Percentiles rank a stretch among this genome's conserved stretches.
These are phyloP conservation scores for Andrena minutula DNA, from an alignment of 2,888 invertebrate species.

Conservation along the genomic window DNA sequence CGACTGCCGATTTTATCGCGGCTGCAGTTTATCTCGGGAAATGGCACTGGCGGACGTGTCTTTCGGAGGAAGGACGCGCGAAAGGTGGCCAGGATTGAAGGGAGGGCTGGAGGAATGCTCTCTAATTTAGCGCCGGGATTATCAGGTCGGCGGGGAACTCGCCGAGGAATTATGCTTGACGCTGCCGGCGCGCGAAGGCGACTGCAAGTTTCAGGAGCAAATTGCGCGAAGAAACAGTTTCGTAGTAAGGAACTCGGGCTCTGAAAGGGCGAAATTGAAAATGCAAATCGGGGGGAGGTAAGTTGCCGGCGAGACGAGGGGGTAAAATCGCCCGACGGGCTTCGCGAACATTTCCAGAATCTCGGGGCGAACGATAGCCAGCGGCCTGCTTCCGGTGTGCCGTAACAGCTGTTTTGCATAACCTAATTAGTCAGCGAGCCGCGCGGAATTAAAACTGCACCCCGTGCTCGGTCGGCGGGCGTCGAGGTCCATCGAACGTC, in stretches of 20 bases:
- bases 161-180: too few species aligned
- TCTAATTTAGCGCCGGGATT: too few species aligned
- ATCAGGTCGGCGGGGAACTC: too few species aligned
- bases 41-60: not conserved
- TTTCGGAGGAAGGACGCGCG: not conserved
- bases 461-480: not conserved
- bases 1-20: constrained; percentile 12
- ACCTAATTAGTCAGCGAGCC: constrained; percentile 74
- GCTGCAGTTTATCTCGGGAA: not conserved
- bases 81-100: too few species aligned
- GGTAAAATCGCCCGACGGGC: not conserved
- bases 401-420: constrained; percentile 79
- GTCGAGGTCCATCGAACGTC: not conserved
- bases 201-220: too few species aligned
- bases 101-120: too few species aligned
- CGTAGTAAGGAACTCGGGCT: not conserved
- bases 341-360: constrained; percentile 50
- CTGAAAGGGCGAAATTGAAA: constrained; percentile 11
- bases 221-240: too few species aligned
- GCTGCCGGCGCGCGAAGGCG: too few species aligned
- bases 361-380: constrained; percentile 23
- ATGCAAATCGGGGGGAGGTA: constrained; percentile 16
- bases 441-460: constrained; percentile 42
- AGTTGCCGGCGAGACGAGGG: not conserved
- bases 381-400: constrained; percentile 27